phyloP scores from a whole-genome alignment of 1,140 invertebrate genomes.

The Ptiloglossa arizonensis region DNA sequence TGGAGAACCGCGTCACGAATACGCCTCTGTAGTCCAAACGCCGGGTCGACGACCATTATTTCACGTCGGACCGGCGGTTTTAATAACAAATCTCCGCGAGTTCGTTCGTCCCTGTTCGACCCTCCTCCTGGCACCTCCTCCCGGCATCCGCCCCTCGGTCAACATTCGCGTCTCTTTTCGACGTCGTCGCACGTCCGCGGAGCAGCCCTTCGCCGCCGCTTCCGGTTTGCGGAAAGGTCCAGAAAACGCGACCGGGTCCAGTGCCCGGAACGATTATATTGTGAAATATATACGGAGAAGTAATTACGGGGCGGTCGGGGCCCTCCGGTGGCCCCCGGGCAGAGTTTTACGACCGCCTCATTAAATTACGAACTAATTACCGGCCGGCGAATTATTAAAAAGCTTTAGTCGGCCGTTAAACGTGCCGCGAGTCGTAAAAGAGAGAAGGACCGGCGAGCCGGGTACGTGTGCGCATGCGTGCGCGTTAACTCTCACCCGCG shows the following conservation, averaged over 20 bases:
- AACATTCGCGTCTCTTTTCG: background rate
- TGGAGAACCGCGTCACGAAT: too few relatives aligned
- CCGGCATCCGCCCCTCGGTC: too few relatives aligned
- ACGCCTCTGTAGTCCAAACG: too few relatives aligned
- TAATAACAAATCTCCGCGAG: constrained; percentile 38
- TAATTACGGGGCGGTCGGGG: constrained; percentile 74
- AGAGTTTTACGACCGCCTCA: constrained; percentile 75
- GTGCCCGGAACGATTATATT: constrained; percentile 71
- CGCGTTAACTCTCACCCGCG: too few relatives aligned
- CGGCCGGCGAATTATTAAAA: constrained; percentile 79
- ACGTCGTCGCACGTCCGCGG: background rate
- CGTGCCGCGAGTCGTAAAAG: constrained; percentile 70
- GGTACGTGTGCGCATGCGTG: background rate
- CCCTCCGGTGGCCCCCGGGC: constrained; percentile 54
- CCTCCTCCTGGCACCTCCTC: background rate
- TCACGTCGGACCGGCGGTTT: constrained; percentile 37
- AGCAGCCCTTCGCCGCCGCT: background rate
- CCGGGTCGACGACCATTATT: constrained; percentile 31
- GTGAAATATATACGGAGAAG: constrained; percentile 73
- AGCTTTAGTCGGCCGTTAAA: constrained; percentile 78
- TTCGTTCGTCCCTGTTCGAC: background rate
- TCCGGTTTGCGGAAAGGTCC: constrained; percentile 37
- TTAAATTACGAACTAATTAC: constrained; percentile 82
- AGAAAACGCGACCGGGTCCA: constrained; percentile 40
- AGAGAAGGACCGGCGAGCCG: constrained; percentile 26